Base-by-base conservation (phyloP, 2,113 vertebrate genomes). In the Tangachromis dhanisi region DNA sequence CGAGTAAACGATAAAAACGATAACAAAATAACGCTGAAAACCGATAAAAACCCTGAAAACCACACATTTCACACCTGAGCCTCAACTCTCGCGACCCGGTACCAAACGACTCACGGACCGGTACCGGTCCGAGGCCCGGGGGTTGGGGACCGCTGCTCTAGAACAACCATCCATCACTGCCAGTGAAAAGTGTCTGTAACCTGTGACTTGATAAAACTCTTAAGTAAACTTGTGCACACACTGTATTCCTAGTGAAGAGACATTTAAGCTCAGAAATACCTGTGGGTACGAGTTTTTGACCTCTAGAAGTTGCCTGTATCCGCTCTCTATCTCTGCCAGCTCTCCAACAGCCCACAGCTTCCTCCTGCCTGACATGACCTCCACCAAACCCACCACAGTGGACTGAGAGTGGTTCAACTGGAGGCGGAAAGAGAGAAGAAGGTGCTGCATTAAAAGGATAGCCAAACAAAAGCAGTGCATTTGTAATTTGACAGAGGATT, bases 221-320 rank as follows among this genome's bases (percentile, higher is more conserved):
- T 29, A 47, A 49, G 42, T 76, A 76, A 31, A 31, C 24, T 76
- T 29, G 24, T 54, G 6, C 13, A 53, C 12, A 55, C 4, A 76
- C 8, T 17, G 16, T 47, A 49, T 26, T 45, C 21, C 55, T 21
- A 59, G 2, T 38, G 9, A 35, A 63, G 31, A 24, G 21, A 38
- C 38, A 24, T 53, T 26, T 57, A 5, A 53, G 51, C 55, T 49
- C 10, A 35, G 8, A 61, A 29, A 13, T 90, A 97, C 97, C 97
- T 97, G 96, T 87, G 95, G 94, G 55, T 96, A 93, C 1, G 96
- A 96, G 92, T 97, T 97, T 40, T 91, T 94, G 86, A 98, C 87
- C 91, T 96, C 94, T 21, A 97, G 12, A 51, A 85, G 17, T 16
- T 94, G 95, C 19, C 66, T 84, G 83, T 95, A 97, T 57, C 94